Evolutionary conservation across 53 echinoderm and acorn worm genomes (phyloP), one percentile per base, ranked within the genome.

Genomic region (Holothuria leucospilota): DNA sequence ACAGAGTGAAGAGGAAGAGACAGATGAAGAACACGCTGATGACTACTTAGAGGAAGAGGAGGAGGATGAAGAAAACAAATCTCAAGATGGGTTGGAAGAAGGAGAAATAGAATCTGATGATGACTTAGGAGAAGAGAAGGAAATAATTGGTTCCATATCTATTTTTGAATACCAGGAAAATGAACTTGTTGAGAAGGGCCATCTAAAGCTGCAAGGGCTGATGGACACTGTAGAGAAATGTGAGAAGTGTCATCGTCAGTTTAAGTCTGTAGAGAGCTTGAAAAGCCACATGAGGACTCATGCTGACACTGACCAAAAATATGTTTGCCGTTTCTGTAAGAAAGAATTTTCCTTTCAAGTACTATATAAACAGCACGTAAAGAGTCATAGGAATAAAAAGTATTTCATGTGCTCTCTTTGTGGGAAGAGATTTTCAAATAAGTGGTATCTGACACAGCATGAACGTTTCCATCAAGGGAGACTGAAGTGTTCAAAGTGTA

Each of bases 21-120:
- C 81, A n/a, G 60, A 61, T 39, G 81, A 81, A 18, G 81, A 81
- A 6, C 27, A 27, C 15, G 53, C 14, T 13, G 81, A 81, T 28
- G 81, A 81, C 21, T 81, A 39, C 16, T 61, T 38, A 28, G 81
- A 58, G 4, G 26, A 23, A 4, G 52, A 58, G n/a, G 24, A 27
- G 0, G 68, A 67, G 23, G 81, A 81, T 60, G 81, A 60, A 30
- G 81, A 81, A 15, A 21, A 28, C 15, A 9, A 65, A 16, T 26
- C 28, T 24, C 12, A 65, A 14, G 23, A 67, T 28, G 51, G 78
- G 4, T 81, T 81, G 6, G 61, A 59, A 30, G 81, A 81, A 29
- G 81, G 62, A 62, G 81, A 81, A 61, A 61, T 81, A 30, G 81
- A 81, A n/a, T 61, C 60, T 56, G 81, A 81, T 61, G 81, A 62